Evolutionary conservation across 2,113 vertebrate species (phyloP).

Genomic region (Motacilla tschutschensis): DNA sequence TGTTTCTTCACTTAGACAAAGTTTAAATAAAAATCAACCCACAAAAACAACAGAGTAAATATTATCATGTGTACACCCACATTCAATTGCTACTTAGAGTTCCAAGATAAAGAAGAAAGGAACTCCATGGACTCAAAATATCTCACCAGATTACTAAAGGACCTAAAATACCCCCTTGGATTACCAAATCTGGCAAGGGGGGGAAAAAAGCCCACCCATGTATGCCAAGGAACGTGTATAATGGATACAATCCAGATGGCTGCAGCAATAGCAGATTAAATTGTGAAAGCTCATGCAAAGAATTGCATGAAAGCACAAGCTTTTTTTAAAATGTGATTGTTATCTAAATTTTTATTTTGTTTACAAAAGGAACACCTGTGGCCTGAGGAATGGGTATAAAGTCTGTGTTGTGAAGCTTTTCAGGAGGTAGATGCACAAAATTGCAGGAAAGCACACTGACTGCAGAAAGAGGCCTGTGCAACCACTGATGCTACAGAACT

Average conservation of each 20-base stretch:
- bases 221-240: not conserved
- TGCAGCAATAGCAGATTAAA: not conserved
- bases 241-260: not conserved
- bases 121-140: not conserved
- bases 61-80: rapidly evolving
- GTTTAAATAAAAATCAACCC: not conserved
- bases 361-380: not conserved
- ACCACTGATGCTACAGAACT: not conserved
- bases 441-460: not conserved
- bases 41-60: not conserved
- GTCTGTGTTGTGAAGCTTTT: not conserved
- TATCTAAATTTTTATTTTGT: not conserved
- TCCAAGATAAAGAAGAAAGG: not conserved
- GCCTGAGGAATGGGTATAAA: not conserved
- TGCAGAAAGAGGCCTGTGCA: not conserved
- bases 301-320: not conserved
- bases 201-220: not conserved
- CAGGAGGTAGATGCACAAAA: not conserved
- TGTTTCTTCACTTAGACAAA: not conserved
- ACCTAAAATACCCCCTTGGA: not conserved
- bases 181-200: not conserved
- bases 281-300: not conserved
- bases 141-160: not conserved
- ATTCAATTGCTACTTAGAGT: not conserved
- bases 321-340: not conserved